phyloP scores from a whole-genome alignment of 1,140 invertebrate species.

The Gryon sp. region DNA sequence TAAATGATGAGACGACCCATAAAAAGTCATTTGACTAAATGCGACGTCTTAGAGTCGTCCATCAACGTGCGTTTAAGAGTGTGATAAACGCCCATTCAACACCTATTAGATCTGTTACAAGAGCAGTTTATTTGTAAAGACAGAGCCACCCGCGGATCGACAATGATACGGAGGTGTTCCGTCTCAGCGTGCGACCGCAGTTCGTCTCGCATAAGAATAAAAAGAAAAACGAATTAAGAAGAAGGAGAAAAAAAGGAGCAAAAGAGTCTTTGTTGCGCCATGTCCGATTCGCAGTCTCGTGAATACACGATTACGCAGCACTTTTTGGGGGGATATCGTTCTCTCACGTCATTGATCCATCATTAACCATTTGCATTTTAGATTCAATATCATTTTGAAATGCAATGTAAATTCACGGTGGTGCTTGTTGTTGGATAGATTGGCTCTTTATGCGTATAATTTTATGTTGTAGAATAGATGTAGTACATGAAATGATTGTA shows the following conservation, averaged over 20 bases:
- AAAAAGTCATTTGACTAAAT: conserved; percentile 38
- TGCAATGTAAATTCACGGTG: not conserved
- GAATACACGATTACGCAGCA: conserved; percentile 43
- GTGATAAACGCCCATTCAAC: conserved; percentile 62
- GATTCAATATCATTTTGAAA: conserved; percentile 1
- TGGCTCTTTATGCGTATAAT: too few species aligned
- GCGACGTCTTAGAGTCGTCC: conserved; percentile 22
- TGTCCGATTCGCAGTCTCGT: conserved; percentile 37
- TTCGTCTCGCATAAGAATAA: conserved; percentile 30
- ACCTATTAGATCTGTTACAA: conserved; percentile 65
- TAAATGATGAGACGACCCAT: conserved; percentile 28
- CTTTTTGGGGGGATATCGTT: conserved; percentile 33
- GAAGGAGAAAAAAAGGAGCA: too few species aligned
- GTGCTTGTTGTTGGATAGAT: too few species aligned
- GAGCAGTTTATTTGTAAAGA: conserved; percentile 73
- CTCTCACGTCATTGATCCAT: conserved; percentile 42
- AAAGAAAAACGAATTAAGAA: too few species aligned
- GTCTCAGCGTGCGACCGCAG: conserved; percentile 70
- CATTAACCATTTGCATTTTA: conserved; percentile 46
- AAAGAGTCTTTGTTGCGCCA: conserved; percentile 48
- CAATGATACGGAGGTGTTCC: conserved; percentile 69
- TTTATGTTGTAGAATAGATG: too few species aligned
- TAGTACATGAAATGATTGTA: not conserved
- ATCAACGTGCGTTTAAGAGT: conserved; percentile 30
- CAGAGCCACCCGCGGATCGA: conserved; percentile 69